Conservation (phyloP, 2,113 vertebrate genomes). For the Pachycephala philippinensis region DNA sequence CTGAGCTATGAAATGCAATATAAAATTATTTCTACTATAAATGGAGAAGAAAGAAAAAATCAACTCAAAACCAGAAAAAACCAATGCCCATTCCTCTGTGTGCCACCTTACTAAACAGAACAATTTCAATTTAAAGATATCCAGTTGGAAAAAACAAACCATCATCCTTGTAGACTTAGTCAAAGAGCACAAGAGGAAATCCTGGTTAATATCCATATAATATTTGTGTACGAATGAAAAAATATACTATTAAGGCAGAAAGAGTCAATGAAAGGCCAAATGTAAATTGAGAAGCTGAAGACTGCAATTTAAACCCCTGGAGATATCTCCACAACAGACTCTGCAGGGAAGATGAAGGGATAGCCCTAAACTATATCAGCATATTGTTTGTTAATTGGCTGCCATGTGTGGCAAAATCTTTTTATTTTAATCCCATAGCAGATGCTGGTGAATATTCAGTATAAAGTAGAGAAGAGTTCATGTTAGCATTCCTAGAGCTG, state of each 20-base stretch:
- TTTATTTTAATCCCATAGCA: slow-evolving; percentile 59
- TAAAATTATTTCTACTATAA: neutral
- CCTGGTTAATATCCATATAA: neutral
- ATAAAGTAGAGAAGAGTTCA: slow-evolving; percentile 43
- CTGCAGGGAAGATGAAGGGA: slow-evolving; percentile 30
- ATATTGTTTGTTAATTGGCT: slow-evolving; percentile 64
- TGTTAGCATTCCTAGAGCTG: slow-evolving; percentile 56
- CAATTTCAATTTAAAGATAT: neutral
- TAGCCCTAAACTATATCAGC: slow-evolving; percentile 28
- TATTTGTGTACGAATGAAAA: slow-evolving; percentile 7
- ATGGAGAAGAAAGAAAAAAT: neutral
- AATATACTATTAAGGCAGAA: neutral
- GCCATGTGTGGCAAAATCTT: slow-evolving; percentile 62
- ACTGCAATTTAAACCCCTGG: slow-evolving; percentile 21
- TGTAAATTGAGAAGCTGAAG: slow-evolving; percentile 23
- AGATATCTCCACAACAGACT: slow-evolving; percentile 3
- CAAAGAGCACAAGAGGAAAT: neutral
- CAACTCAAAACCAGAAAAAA: neutral
- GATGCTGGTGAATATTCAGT: slow-evolving; percentile 73
- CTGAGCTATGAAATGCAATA: neutral
- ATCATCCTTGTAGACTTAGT: neutral
- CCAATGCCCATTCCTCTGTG: neutral
- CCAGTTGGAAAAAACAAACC: neutral
- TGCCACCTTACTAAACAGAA: neutral
- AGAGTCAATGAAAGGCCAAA: slow-evolving; percentile 26